Conservation (phyloP, 2,888 invertebrate genomes). For the Agrotis segetum region DNA sequence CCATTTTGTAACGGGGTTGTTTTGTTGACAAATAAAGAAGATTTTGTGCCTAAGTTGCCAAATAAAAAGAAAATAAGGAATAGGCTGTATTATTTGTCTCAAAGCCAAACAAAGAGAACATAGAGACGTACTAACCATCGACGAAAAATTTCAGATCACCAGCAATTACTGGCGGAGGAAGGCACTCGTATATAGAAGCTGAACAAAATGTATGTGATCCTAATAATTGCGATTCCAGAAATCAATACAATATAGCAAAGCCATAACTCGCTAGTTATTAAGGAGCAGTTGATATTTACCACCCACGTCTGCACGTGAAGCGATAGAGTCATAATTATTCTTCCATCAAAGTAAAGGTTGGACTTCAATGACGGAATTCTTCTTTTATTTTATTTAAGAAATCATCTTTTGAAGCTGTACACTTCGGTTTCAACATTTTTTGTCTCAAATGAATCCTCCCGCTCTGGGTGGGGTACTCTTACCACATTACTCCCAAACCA, state of each 20-base stretch:
- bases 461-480: no score
- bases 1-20: no score
- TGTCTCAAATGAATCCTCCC: no score
- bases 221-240: constrained; percentile 25
- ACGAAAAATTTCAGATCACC: not conserved
- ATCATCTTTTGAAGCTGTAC: no score
- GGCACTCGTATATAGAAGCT: not conserved
- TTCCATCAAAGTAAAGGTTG: constrained; percentile 32
- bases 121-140: no score
- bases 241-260: constrained; percentile 38
- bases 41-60: no score
- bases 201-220: constrained; percentile 35
- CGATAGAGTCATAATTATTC: constrained; percentile 40
- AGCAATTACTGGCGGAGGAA: not conserved
- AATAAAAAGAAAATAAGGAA: no score
- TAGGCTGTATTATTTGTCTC: no score
- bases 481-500: no score
- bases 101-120: not conserved
- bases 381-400: not conserved
- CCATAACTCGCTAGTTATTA: constrained; percentile 43
- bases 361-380: constrained; percentile 5
- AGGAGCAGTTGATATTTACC: constrained; percentile 34
- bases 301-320: constrained; percentile 35
- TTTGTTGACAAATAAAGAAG: no score
- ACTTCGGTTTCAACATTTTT: no score